Evolutionary conservation across 1,140 invertebrate genomes (phyloP), one percentile per base, ranked within the genome.

Genomic region (Schlechtendalia chinensis): DNA sequence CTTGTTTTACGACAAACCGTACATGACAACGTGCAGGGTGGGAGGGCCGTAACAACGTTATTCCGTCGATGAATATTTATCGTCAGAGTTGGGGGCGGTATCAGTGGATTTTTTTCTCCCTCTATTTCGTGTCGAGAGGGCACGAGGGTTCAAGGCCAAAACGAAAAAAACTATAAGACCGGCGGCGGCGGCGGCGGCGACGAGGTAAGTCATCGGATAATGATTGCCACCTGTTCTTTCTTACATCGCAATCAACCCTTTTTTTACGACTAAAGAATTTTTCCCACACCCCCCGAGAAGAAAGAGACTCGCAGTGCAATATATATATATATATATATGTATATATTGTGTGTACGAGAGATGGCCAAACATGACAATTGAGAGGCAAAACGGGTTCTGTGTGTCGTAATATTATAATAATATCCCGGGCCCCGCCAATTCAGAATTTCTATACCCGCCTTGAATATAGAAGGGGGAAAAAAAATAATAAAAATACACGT

Each of bases 231-330:
- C 75, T 79, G 75, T 79, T 79, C 75, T 61, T 79, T 79, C 12
- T 12, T 79, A 45, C 75, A 63, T 79, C 75, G 75, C 75, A 63
- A 79, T 79, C 75, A 79, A 79, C 75, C 75, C 75, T 79, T 79
- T 79, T 79, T 79, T 79, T 79, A 79, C 75, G 75, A 79, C 75
- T 79, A 32, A 79, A 79, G 75, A 79, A 79, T 79, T 79, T 75
- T 79, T 79, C 75, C 75, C 75, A 79, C 75, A 79, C 75, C 75
- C 75, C 75, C 58, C 39, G 75, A 79, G 75, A 79, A 47, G 75
- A 79, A 54, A 59, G 58, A 47, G 59, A 61, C 75, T 79, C 24
- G 75, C 39, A 79, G 39, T 79, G 75, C 58, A 63, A 47, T 63
- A 63, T 79, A 79, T 63, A 50, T 77, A 29, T 53, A 19, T 29